Evolutionary conservation across 2,888 invertebrate species (phyloP).

Genomic region (Eutolmus rufibarbis): DNA sequence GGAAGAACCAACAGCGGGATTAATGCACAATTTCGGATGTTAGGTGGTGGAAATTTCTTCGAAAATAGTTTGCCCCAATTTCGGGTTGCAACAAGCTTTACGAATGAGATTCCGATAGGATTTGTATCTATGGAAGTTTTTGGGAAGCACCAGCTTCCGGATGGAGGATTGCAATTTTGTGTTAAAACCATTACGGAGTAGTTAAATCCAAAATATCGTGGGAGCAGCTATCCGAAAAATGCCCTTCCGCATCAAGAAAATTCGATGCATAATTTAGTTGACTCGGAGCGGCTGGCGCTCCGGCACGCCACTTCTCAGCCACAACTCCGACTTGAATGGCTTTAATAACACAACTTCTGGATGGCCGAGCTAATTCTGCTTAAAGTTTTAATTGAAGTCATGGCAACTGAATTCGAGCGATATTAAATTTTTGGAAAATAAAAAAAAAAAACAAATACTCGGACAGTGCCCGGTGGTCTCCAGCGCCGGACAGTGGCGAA

Average conservation of each 20-base stretch:
- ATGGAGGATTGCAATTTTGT: neutral
- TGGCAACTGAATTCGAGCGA: constrained; percentile 1
- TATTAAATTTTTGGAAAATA: neutral
- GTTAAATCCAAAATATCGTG: neutral
- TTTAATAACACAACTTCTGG: neutral
- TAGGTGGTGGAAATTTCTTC: neutral
- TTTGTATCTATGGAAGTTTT: neutral
- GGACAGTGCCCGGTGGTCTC: neutral
- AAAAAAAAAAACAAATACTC: neutral
- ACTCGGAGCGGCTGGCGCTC: neutral
- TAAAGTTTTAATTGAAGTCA: constrained; percentile 15
- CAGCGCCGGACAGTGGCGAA: neutral
- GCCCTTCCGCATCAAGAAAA: neutral
- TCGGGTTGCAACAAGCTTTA: neutral
- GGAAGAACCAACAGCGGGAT: neutral
- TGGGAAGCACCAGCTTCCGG: neutral
- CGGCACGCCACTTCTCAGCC: neutral
- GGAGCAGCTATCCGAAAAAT: neutral
- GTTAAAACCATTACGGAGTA: neutral
- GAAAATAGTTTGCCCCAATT: neutral
- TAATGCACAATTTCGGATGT: neutral
- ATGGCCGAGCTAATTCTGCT: neutral
- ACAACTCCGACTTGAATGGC: neutral
- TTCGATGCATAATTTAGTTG: neutral
- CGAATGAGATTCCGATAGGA: neutral